These are phyloP conservation scores for Luffia ferchaultella DNA, from an alignment of 2,888 invertebrate species.

Conservation along the genomic window DNA sequence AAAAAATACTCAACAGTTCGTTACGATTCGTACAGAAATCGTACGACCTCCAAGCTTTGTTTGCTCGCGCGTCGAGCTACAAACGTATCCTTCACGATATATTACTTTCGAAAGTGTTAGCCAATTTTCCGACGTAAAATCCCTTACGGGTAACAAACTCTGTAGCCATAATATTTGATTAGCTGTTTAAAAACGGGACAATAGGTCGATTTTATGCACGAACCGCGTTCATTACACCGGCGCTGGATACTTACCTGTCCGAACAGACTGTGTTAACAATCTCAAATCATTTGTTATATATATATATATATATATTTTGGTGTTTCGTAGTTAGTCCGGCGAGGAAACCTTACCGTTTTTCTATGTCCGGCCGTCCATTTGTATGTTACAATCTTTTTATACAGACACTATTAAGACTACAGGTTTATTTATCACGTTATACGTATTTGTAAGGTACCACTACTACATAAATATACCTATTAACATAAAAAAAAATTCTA, in stretches of 20 bases:
- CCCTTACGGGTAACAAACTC: background rate
- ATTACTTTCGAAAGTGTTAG: background rate
- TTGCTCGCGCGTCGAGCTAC: background rate
- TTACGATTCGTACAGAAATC: too few species aligned
- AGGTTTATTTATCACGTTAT: too few species aligned
- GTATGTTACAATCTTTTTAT: background rate
- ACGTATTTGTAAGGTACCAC: too few species aligned
- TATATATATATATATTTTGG: too few species aligned
- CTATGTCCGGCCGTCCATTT: background rate
- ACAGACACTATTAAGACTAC: too few species aligned
- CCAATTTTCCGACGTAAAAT: background rate
- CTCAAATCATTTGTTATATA: background rate
- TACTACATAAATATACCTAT: too few species aligned
- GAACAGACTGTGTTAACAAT: background rate
- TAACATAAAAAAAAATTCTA: too few species aligned
- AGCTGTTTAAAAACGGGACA: conserved; percentile 7
- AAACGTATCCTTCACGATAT: background rate
- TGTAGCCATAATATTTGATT: conserved; percentile 3
- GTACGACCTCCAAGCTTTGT: background rate
- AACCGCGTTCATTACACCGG: background rate
- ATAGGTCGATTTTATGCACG: background rate
- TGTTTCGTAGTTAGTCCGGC: too few species aligned
- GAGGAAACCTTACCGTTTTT: too few species aligned
- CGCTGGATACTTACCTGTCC: background rate
- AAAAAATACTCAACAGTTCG: too few species aligned